Conservation (phyloP, 2,888 invertebrate genomes). For the Hartigia nigra region DNA sequence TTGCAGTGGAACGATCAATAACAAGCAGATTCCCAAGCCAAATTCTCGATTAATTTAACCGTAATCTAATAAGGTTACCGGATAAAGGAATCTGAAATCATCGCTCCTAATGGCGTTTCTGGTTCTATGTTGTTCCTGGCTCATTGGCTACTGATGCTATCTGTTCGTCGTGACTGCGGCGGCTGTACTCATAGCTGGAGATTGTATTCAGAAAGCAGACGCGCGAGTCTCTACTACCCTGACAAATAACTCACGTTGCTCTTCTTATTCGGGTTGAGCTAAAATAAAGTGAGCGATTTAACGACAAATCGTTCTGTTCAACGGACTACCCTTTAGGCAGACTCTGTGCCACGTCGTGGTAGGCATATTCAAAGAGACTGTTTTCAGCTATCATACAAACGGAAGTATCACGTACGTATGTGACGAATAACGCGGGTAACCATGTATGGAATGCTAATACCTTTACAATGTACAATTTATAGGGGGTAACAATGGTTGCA, state of each 20-base stretch:
- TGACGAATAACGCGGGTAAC: not conserved
- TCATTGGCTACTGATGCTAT: not conserved
- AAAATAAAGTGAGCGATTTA: slow-evolving; percentile 1
- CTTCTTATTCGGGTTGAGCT: slow-evolving; percentile 23
- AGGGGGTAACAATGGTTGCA: not conserved
- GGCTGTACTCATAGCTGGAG: slow-evolving; percentile 29
- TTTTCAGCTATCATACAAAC: not conserved
- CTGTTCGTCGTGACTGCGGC: slow-evolving; percentile 8
- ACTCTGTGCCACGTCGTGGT: not conserved
- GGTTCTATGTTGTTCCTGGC: slow-evolving; percentile 10
- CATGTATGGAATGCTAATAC: not conserved
- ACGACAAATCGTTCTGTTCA: slow-evolving; percentile 4
- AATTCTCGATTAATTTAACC: not conserved
- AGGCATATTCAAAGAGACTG: not conserved
- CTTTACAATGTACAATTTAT: not conserved
- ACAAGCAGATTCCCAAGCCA: not conserved
- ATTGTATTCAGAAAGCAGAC: slow-evolving; percentile 37
- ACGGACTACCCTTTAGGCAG: not conserved
- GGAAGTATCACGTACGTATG: not conserved
- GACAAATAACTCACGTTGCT: slow-evolving; percentile 49
- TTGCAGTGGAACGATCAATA: not conserved
- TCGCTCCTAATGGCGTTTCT: not conserved
- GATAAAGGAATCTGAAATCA: not conserved
- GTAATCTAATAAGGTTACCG: not conserved
- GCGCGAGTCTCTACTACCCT: slow-evolving; percentile 32